Base-by-base conservation (phyloP, 23 tunicate genomes). In the Ciona savignyi region DNA sequence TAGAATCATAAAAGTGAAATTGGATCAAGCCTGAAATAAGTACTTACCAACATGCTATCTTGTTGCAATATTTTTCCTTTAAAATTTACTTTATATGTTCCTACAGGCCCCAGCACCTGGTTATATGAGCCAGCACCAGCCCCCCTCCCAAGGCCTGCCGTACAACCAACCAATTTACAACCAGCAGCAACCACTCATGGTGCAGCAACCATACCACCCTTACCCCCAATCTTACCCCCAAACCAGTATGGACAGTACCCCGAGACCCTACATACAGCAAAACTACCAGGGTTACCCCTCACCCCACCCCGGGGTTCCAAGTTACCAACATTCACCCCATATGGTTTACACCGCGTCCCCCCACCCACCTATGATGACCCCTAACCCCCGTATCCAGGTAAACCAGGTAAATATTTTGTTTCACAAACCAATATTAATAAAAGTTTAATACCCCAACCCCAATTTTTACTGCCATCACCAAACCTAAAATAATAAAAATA, bases 281-380 rank as follows among this genome's bases (percentile, higher is more conserved):
- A 78, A 42, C 9, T 42, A 42, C 15, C 75, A 71, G 15, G 65
- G 77, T 23, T 78, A 77, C 51, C 67, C 78, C 3, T 34, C 70
- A 25, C 78, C 83, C 32, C 79, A 51, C 27, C 86, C 82, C 23
- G 87, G 77, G 22, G 66, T 77, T 24, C 60, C 63, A 1, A 48
- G 32, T 2, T 82, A 82, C 61, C 80, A 64, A 29, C 67, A 33
- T 30, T 30, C 87, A 31, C 80, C 87, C 29, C 87, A 82, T 3
- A 51, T 70, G 56, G 27, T 30, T 23, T 82, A 74, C 64, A n/a
- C 87, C 4, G 28, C 78, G 25, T 82, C 87, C 24, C 87, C 87
- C 2, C 87, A 74, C 28, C 69, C 85, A 15, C 35, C 66, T n/a
- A 61, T 60, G 51, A 81, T 81, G 25, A 68, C 87, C 34, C 79